These are phyloP conservation scores for Macrostomum cliftonense DNA, from an alignment of 2,888 invertebrate genomes.

Conservation along the genomic window DNA sequence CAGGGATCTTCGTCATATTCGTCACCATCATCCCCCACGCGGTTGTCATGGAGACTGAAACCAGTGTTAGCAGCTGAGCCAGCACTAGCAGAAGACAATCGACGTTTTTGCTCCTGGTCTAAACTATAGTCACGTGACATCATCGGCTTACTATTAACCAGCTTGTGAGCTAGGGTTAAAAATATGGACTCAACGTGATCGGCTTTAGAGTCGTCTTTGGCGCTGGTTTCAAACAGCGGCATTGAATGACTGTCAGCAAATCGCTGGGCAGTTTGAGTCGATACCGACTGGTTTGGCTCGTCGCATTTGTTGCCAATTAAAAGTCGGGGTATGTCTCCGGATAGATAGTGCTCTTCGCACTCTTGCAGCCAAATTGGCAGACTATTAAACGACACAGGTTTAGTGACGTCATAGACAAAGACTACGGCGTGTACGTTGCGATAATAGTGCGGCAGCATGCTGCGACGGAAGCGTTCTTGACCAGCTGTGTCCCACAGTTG, in stretches of 20 bases:
- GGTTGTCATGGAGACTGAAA: too few species aligned
- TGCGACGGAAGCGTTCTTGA: slow-evolving; percentile 58
- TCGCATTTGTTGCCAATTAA: slow-evolving; percentile 65
- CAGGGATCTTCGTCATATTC: too few species aligned
- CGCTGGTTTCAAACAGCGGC: slow-evolving; percentile 66
- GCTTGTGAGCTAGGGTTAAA: slow-evolving; percentile 59
- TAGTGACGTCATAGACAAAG: slow-evolving; percentile 61
- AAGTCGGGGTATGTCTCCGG: slow-evolving; percentile 48
- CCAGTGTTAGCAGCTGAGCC: too few species aligned
- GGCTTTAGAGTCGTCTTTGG: slow-evolving; percentile 52
- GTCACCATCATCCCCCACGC: too few species aligned
- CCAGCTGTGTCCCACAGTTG: slow-evolving; percentile 62
- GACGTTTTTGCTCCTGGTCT: too few species aligned
- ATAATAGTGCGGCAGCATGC: slow-evolving; percentile 65
- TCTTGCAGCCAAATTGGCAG: slow-evolving; percentile 58
- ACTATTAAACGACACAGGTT: slow-evolving; percentile 46
- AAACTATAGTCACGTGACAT: neutral
- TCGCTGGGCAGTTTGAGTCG: slow-evolving; percentile 53
- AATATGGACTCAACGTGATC: slow-evolving; percentile 63
- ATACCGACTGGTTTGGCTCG: slow-evolving; percentile 34
- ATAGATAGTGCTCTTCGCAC: slow-evolving; percentile 50
- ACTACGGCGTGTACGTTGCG: slow-evolving; percentile 65
- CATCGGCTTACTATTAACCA: slow-evolving; percentile 25
- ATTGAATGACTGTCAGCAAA: slow-evolving; percentile 42
- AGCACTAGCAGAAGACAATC: too few species aligned